Evolutionary conservation across 1,140 invertebrate species (phyloP), one percentile per base, ranked within the genome.

Genomic region (Carcinoscorpius rotundicauda): DNA sequence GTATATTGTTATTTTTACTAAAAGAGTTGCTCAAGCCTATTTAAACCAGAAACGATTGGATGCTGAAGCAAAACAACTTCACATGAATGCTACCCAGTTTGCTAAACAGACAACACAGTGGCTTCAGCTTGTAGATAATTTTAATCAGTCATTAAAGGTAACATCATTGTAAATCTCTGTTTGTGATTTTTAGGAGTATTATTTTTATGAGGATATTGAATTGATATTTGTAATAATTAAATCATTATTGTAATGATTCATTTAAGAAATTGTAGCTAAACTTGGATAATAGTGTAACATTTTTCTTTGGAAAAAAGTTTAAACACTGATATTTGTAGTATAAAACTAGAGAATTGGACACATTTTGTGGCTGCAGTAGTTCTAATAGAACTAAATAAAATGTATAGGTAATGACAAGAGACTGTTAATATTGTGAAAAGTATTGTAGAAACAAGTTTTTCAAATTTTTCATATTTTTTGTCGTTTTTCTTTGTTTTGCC

Each of bases 41-140:
- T 81, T 97, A 55, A 98, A 99, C 79, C 95, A 99, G 77, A 97
- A 97, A 74, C 87, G 93, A 75, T 79, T 99, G 51, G 95, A 99
- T 80, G 87, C 91, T 3, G 96, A 99, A 82, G 93, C 94, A 3
- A 97, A 97, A 78, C 87, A 94, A 69, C 79, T 99, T n/a, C 93
- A 98, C 73, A 84, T 87, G 66, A 96, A 92, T 77, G 92, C 94
- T 10, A 86, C 87, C 29, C 91, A 92, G 74, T 97, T 99, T 80
- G 86, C 93, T 0, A 97, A 96, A 79, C 93, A 98, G 78, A 97
- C 93, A 3, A 87, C 93, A 70, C 92, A 96, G 71, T 99, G 96
- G 96, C 76, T 98, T 1, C 86, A 86, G 70, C 79, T 98, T 51
- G 89, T 98, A 4, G 94, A 98, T 76, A 89, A 88, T 65, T 97